Percentiles rank a stretch among this genome's conserved stretches.
These are phyloP conservation scores for Saturnia pavonia DNA, from an alignment of 2,888 invertebrate species.

Conservation along the genomic window DNA sequence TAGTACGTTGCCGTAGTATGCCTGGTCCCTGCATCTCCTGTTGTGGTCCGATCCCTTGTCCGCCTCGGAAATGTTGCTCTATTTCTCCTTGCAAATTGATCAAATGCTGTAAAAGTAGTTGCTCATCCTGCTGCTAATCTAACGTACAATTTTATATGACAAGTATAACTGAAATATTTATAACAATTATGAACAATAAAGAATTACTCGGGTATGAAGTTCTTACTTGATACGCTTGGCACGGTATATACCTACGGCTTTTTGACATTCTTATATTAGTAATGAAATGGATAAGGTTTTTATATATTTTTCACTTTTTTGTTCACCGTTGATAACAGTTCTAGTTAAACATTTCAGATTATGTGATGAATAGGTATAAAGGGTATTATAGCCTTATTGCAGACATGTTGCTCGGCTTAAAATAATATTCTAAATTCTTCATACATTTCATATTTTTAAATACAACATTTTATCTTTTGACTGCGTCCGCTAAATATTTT, in stretches of 20 bases:
- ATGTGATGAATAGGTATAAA: no score
- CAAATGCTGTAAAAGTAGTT: constrained; percentile 39
- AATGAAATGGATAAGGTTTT: not conserved
- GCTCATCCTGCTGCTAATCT: constrained; percentile 37
- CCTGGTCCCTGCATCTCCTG: constrained; percentile 49
- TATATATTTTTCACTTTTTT: no score
- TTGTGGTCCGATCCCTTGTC: constrained; percentile 41
- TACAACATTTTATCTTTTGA: no score
- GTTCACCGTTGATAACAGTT: no score
- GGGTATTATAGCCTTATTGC: no score
- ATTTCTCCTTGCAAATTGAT: constrained; percentile 38
- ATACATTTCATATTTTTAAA: no score
- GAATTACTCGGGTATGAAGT: not conserved
- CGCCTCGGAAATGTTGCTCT: constrained; percentile 48
- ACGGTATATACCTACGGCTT: not conserved
- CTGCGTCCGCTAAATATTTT: no score
- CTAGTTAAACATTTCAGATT: no score
- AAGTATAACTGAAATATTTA: not conserved
- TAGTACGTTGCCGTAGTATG: constrained; percentile 60
- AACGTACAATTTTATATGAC: not conserved
- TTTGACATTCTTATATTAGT: not conserved
- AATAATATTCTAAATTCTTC: no score
- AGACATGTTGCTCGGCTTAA: no score
- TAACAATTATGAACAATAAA: not conserved
- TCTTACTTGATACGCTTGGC: not conserved